phyloP scores from a whole-genome alignment of 2,888 invertebrate species.

The Meganola albula region DNA sequence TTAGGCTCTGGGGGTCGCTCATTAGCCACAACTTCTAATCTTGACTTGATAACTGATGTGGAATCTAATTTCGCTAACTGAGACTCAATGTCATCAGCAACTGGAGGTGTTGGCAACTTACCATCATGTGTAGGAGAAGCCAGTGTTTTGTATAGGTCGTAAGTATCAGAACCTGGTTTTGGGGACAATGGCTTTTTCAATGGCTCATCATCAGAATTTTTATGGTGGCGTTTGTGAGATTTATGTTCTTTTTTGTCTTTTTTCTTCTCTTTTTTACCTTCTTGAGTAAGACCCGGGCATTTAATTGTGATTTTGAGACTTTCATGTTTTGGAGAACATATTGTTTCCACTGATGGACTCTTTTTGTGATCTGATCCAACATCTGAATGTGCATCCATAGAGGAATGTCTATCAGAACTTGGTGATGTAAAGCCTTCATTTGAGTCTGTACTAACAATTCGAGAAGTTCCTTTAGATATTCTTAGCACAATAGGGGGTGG shows the following conservation, averaged over 20 bases:
- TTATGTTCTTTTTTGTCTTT: slow-evolving; percentile 75
- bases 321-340: slow-evolving; percentile 72
- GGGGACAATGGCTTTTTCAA: slow-evolving; percentile 68
- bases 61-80: slow-evolving; percentile 59
- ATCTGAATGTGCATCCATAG: slow-evolving; percentile 66
- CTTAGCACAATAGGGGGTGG: slow-evolving; percentile 91
- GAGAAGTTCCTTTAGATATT: slow-evolving; percentile 87
- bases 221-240: slow-evolving; percentile 70
- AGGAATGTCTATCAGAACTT: slow-evolving; percentile 70
- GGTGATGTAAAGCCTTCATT: slow-evolving; percentile 79
- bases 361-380: slow-evolving; percentile 60
- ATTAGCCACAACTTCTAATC: slow-evolving; percentile 50
- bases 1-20: slow-evolving; percentile 63
- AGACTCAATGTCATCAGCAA: slow-evolving; percentile 57
- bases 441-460: slow-evolving; percentile 81
- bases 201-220: slow-evolving; percentile 57
- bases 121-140: slow-evolving; percentile 66
- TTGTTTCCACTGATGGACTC: slow-evolving; percentile 62
- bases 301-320: slow-evolving; percentile 74
- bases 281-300: slow-evolving; percentile 60
- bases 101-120: slow-evolving; percentile 41
- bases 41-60: slow-evolving; percentile 40
- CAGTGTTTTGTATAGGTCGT: slow-evolving; percentile 71
- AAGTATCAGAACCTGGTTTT: slow-evolving; percentile 65
- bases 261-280: slow-evolving; percentile 64